phyloP scores from a whole-genome alignment of 2,888 invertebrate genomes.

The Oxycera nigricornis region DNA sequence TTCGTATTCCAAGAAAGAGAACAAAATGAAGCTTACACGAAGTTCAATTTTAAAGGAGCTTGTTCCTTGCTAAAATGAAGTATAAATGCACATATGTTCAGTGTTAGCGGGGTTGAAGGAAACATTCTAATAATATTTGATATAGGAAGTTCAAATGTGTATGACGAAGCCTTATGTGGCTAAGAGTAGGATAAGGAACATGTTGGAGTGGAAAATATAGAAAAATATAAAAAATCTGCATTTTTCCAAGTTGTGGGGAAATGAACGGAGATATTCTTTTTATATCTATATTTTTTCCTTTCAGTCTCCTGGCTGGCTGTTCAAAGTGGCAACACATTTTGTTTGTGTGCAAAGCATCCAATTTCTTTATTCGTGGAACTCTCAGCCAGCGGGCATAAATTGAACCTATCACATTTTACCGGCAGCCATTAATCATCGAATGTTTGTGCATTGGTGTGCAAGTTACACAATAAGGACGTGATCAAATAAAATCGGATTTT shows the following conservation, averaged over 20 bases:
- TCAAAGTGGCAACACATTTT: conserved; percentile 5
- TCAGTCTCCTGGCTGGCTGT: no score
- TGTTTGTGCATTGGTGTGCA: conserved; percentile 41
- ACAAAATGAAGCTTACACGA: conserved; percentile 21
- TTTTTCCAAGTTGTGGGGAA: no score
- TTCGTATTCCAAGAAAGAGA: not conserved
- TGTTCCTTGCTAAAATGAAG: not conserved
- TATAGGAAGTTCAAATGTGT: no score
- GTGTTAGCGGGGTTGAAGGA: conserved; percentile 16
- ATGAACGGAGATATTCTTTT: no score
- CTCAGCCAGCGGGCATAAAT: conserved; percentile 24
- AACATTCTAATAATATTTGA: no score
- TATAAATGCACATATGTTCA: conserved; percentile 1
- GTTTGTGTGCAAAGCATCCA: not conserved
- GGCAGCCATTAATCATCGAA: conserved; percentile 40
- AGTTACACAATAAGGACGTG: conserved; percentile 38
- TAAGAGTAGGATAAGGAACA: no score
- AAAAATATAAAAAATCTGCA: no score
- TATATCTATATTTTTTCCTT: no score
- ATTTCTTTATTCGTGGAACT: not conserved
- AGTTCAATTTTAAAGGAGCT: conserved; percentile 29
- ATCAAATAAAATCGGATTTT: conserved; percentile 40
- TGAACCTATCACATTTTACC: conserved; percentile 40
- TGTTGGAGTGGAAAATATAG: no score
- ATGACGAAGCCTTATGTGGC: no score